These are phyloP conservation scores for Bos javanicus DNA, from an alignment of 2,113 vertebrate species.

Conservation along the genomic window DNA sequence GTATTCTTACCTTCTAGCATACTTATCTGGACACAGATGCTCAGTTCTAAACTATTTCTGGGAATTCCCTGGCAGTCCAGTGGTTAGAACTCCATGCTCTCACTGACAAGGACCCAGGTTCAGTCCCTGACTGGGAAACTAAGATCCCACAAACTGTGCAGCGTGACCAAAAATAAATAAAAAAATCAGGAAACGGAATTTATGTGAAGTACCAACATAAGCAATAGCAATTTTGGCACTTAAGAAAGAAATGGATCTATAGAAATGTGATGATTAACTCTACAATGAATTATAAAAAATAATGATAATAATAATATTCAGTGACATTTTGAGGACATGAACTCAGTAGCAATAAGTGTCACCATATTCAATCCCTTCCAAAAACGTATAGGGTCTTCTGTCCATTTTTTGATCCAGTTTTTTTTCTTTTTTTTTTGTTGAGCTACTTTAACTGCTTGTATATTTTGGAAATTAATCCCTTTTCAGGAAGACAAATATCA, in stretches of 20 bases:
- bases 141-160: neutral
- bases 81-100: neutral
- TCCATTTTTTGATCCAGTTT: neutral
- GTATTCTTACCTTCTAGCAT: neutral
- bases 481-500: neutral
- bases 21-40: neutral
- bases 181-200: neutral
- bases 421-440: no score
- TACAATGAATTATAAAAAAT: neutral
- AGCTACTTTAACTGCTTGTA: neutral
- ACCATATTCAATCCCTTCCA: neutral
- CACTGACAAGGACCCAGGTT: neutral
- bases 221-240: neutral
- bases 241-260: neutral
- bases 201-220: neutral
- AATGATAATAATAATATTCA: neutral
- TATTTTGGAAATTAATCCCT: neutral
- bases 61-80: neutral
- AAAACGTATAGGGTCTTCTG: neutral
- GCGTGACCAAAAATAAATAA: neutral
- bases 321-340: neutral
- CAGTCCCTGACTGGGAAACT: neutral
- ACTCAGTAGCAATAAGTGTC: neutral
- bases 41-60: neutral
- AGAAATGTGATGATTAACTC: neutral